These are phyloP conservation scores for Ypsolopha scabrella DNA, from an alignment of 2,888 invertebrate species.

Conservation along the genomic window DNA sequence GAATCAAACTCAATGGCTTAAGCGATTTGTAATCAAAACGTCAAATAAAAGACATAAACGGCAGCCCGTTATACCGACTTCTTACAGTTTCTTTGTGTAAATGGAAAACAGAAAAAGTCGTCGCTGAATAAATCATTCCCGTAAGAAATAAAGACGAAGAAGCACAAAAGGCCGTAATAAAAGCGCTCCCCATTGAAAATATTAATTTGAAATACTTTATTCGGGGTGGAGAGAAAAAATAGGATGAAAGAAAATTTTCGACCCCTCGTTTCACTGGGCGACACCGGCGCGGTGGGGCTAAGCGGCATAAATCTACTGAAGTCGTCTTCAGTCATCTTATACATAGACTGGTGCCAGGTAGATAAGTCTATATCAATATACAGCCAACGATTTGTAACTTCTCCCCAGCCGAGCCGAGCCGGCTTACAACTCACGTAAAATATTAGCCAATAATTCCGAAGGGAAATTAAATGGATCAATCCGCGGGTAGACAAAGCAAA, in stretches of 20 bases:
- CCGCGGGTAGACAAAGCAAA: conserved; percentile 27
- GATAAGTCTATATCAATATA: conserved; percentile 19
- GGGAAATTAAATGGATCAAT: conserved; percentile 48
- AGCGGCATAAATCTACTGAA: conserved; percentile 42
- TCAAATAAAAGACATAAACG: background rate
- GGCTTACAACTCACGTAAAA: conserved; percentile 37
- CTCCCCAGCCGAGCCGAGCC: conserved; percentile 26
- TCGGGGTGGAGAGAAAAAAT: conserved; percentile 27
- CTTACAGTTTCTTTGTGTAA: conserved; percentile 8
- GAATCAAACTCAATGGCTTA: conserved; percentile 1
- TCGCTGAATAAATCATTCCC: conserved; percentile 23
- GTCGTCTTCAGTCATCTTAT: background rate
- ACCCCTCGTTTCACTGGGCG: conserved; percentile 29
- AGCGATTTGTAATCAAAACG: conserved; percentile 2
- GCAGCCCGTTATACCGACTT: background rate
- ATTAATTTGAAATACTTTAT: conserved; percentile 53
- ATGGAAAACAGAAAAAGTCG: conserved; percentile 14
- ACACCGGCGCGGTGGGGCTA: conserved; percentile 32
- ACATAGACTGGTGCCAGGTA: background rate
- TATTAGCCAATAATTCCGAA: conserved; percentile 46
- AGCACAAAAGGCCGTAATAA: conserved; percentile 34
- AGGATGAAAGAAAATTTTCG: conserved; percentile 27
- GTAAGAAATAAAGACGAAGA: conserved; percentile 19
- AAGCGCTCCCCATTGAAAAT: conserved; percentile 36
- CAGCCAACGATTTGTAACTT: conserved; percentile 31